These are phyloP conservation scores for Egretta garzetta DNA, from an alignment of 2,113 vertebrate genomes.

Conservation along the genomic window DNA sequence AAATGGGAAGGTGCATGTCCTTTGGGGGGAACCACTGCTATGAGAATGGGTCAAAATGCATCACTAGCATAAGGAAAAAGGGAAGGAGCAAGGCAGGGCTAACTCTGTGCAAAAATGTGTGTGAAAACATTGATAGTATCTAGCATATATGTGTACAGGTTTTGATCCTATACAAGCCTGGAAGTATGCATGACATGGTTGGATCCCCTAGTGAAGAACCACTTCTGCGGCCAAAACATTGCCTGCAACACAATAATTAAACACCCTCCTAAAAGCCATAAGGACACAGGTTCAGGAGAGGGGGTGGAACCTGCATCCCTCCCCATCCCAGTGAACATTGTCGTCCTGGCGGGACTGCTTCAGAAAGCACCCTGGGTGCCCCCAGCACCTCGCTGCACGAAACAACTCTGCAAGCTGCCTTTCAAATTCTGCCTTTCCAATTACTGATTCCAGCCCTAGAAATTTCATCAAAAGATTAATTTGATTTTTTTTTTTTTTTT, in stretches of 20 bases:
- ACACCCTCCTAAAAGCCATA: not conserved
- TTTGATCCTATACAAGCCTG: not conserved
- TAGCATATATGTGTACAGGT: no score
- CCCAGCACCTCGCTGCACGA: rapidly evolving
- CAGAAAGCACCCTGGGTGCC: not conserved
- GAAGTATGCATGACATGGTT: rapidly evolving
- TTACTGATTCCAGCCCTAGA: not conserved
- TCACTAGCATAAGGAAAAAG: not conserved
- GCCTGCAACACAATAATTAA: not conserved
- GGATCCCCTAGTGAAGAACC: no score
- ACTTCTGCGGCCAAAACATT: not conserved
- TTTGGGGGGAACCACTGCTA: not conserved
- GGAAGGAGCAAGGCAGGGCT: no score
- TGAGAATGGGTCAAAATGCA: not conserved
- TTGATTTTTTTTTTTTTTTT: no score
- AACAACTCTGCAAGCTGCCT: not conserved
- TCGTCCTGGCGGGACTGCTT: no score
- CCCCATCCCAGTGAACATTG: not conserved
- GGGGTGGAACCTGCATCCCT: no score
- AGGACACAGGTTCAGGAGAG: no score
- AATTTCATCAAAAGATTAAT: no score
- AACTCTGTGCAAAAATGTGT: not conserved
- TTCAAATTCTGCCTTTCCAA: not conserved
- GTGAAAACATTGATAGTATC: not conserved
- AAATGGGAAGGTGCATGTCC: not conserved